phyloP scores from a whole-genome alignment of 2,113 vertebrate genomes.

The Laticauda colubrina region DNA sequence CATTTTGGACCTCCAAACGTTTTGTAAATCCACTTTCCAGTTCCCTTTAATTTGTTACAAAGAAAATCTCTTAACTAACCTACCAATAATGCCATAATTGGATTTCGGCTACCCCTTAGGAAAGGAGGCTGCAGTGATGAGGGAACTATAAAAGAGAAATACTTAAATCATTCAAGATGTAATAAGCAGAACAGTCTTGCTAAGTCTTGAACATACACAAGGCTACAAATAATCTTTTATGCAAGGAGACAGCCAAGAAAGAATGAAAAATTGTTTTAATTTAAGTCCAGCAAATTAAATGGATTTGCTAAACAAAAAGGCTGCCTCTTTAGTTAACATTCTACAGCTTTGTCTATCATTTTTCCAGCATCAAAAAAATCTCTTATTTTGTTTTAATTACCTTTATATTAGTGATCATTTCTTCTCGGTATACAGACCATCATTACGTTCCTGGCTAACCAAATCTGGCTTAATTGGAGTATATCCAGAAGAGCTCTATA shows the following conservation, averaged over 20 bases:
- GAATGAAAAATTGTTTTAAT: conserved; percentile 38
- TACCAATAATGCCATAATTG: conserved; percentile 32
- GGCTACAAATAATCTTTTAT: conserved; percentile 23
- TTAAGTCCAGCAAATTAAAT: conserved; percentile 31
- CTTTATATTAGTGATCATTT: not conserved
- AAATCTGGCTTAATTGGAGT: not conserved
- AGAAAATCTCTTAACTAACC: conserved; percentile 29
- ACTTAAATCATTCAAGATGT: conserved; percentile 29
- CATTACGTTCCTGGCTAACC: not conserved
- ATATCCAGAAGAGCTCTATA: not conserved
- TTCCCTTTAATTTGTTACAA: conserved; percentile 9
- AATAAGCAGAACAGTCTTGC: conserved; percentile 18
- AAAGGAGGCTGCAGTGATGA: not conserved
- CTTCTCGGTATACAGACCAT: not conserved
- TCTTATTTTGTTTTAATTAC: not conserved
- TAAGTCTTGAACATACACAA: not conserved
- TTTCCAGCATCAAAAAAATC: not conserved
- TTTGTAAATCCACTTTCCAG: conserved; percentile 5
- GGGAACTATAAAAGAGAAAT: conserved; percentile 25
- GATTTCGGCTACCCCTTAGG: conserved; percentile 20
- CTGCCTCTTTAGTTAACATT: conserved; percentile 12
- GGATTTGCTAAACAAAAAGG: not conserved
- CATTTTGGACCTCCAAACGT: not conserved
- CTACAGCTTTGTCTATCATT: not conserved
- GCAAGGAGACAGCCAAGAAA: conserved; percentile 13